phyloP scores from a whole-genome alignment of 2,888 invertebrate genomes.

The Trichopoda pennipes region DNA sequence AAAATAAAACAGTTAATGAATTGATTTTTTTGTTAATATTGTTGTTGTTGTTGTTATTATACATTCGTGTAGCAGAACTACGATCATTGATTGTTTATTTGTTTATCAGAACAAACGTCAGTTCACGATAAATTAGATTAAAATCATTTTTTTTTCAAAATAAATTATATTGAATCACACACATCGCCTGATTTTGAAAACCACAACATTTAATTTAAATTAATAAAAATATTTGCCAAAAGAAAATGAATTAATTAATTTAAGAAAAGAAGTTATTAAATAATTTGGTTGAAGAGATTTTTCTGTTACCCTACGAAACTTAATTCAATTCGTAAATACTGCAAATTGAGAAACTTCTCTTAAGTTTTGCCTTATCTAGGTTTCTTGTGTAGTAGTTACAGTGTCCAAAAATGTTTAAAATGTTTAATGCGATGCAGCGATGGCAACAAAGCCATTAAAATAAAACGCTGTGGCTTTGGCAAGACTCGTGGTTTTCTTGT shows the following conservation, averaged over 20 bases:
- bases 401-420: too few relatives aligned
- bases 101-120: slow-evolving; percentile 64
- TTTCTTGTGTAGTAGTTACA: too few relatives aligned
- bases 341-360: too few relatives aligned
- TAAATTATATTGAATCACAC: slow-evolving; percentile 63
- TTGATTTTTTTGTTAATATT: slow-evolving; percentile 42
- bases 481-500: too few relatives aligned
- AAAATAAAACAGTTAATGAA: slow-evolving; percentile 66
- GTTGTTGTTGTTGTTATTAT: slow-evolving; percentile 3
- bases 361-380: too few relatives aligned
- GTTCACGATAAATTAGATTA: slow-evolving; percentile 63
- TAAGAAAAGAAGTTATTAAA: background rate
- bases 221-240: slow-evolving; percentile 12
- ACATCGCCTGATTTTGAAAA: slow-evolving; percentile 54
- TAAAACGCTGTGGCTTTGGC: too few relatives aligned
- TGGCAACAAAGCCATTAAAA: too few relatives aligned
- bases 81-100: slow-evolving; percentile 62
- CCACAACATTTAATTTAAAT: slow-evolving; percentile 37
- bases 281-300: background rate
- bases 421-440: too few relatives aligned
- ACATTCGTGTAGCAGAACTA: slow-evolving; percentile 28
- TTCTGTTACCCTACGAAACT: background rate
- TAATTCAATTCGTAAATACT: too few relatives aligned
- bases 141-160: slow-evolving; percentile 54
- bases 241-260: slow-evolving; percentile 8